Evolutionary conservation across 1,140 invertebrate genomes (phyloP).

Genomic region (Aphaenogaster rudis): DNA sequence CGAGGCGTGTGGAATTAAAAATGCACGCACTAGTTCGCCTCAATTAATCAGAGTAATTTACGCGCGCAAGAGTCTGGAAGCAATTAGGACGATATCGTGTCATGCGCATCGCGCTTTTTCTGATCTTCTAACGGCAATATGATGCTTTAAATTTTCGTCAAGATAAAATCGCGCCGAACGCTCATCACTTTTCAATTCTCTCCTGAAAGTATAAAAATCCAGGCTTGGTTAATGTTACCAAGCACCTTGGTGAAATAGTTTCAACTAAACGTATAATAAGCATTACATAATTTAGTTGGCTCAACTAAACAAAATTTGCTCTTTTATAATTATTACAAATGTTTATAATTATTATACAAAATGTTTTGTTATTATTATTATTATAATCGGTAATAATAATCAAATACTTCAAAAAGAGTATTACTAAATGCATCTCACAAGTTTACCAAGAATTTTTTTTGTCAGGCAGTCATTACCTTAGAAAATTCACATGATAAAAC

Average conservation of each 20-base stretch:
- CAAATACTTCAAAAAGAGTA: too few species aligned
- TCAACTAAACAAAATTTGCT: too few species aligned
- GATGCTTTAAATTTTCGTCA: conserved; percentile 1
- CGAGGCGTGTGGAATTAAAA: conserved; percentile 53
- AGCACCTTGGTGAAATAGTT: too few species aligned
- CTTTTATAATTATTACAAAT: too few species aligned
- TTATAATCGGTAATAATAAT: too few species aligned
- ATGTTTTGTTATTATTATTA: too few species aligned
- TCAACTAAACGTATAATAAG: too few species aligned
- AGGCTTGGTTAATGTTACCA: too few species aligned
- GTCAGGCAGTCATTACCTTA: neutral
- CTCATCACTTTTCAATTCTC: conserved; percentile 29
- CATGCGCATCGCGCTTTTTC: conserved; percentile 51
- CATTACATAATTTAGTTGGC: too few species aligned
- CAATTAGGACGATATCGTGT: conserved; percentile 63
- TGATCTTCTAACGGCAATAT: conserved; percentile 19
- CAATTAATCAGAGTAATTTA: conserved; percentile 67
- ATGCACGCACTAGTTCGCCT: conserved; percentile 59
- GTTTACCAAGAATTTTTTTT: too few species aligned
- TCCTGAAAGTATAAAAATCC: neutral
- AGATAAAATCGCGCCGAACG: neutral
- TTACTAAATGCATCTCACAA: too few species aligned
- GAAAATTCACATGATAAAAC: neutral
- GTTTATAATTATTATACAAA: too few species aligned
- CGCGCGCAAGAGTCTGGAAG: conserved; percentile 58